Conservation (phyloP, 2,113 vertebrate species). For the Triplophysa dalaica region DNA sequence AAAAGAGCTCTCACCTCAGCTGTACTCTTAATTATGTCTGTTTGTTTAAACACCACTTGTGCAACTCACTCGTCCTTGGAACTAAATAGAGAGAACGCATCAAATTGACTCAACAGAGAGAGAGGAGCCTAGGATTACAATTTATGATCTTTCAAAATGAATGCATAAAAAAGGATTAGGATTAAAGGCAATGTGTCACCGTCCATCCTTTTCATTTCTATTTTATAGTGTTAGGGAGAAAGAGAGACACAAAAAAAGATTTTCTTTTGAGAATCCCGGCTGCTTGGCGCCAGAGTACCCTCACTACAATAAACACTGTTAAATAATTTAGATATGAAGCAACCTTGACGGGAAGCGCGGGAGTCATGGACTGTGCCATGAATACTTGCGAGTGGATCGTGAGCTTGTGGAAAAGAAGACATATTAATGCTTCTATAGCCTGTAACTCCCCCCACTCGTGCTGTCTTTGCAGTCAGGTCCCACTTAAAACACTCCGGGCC, state of each 20-base stretch:
- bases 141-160: conserved; percentile 1
- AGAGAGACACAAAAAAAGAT: conserved; percentile 60
- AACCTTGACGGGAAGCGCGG: conserved; percentile 61
- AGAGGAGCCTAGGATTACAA: not conserved
- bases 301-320: conserved; percentile 75
- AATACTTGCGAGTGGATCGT: conserved; percentile 65
- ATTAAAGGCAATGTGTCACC: conserved; percentile 48
- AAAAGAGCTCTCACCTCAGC: conserved; percentile 32
- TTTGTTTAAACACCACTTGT: conserved; percentile 58
- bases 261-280: conserved; percentile 66
- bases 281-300: conserved; percentile 70
- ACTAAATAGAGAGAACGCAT: conserved; percentile 58
- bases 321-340: conserved; percentile 72
- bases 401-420: conserved; percentile 53
- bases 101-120: conserved; percentile 47
- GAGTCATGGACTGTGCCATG: conserved; percentile 46
- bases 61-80: conserved; percentile 51
- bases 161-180: not conserved
- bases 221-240: conserved; percentile 58
- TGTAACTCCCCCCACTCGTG: not conserved
- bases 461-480: conserved; percentile 41
- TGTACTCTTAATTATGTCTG: conserved; percentile 30
- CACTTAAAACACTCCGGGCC: conserved; percentile 45
- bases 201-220: conserved; percentile 65
- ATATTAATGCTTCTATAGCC: conserved; percentile 28